Base-by-base conservation (phyloP, 2,113 vertebrate species). In the Toxotes jaculatrix region DNA sequence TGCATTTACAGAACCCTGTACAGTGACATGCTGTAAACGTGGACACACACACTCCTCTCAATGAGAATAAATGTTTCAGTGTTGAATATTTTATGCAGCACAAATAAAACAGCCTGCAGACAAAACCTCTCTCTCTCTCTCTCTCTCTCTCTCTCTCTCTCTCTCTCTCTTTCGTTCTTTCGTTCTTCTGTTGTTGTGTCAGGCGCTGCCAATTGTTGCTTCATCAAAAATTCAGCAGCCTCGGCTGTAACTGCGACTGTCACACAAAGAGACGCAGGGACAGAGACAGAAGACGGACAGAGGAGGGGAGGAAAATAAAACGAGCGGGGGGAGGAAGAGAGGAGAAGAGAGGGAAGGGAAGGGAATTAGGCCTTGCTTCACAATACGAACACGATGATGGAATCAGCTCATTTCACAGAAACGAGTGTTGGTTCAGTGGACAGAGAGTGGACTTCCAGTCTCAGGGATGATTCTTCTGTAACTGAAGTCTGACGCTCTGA, bases 171-270 rank as follows among this genome's bases (percentile, higher is more conserved):
- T 19, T 53, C 21, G 8, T 21, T 53, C 21, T 21, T 21, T n/a
- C 51, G 2, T 8, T 70, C 79, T 55, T 23, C 59, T 66, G 74
- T 73, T 60, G 67, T 60, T 5, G 68, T 6, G 75, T 36, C 38
- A 11, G 36, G 21, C 14, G 62, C 69, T 27, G 63, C 67, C 72
- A 59, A 77, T 89, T 83, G 87, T 89, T 79, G 66, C 79, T 66
- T 91, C 80, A 90, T 92, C 85, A 90, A 88, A 91, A 76, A 91
- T 92, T 84, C 75, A 92, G 59, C 72, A 80, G 76, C 61, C 68
- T 32, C 21, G 0, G 21, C 81, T 69, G 68, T 82, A 77, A 63
- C 80, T n/a, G 81, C 14, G 77, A 62, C 83, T 63, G 53, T 78
- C 73, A 40, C 66, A 82, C 70, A 66, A 34, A 47, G 68, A 74